Evolutionary conservation across 1,140 invertebrate genomes (phyloP).

Genomic region (Drosophila insularis): DNA sequence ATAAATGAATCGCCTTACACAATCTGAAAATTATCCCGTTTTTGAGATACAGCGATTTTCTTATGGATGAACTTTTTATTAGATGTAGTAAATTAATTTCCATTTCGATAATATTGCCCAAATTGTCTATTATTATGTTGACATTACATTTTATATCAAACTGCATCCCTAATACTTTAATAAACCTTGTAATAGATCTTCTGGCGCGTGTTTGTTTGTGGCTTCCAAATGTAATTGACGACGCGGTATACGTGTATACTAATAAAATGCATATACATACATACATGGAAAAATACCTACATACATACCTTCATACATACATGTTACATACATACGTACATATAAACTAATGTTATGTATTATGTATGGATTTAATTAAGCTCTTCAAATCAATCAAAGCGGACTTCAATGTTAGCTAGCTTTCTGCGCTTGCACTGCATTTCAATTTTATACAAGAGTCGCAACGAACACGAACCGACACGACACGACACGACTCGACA

Average conservation of each 20-base stretch:
- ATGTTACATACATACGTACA: not conserved
- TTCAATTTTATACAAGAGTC: not conserved
- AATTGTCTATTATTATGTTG: too few species aligned
- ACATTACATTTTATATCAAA: not conserved
- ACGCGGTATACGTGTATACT: not conserved
- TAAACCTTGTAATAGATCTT: not conserved
- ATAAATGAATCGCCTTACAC: too few species aligned
- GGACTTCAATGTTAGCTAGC: slow-evolving; percentile 2
- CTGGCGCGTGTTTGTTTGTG: not conserved
- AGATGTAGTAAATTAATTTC: too few species aligned
- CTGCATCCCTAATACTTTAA: not conserved
- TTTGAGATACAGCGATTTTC: too few species aligned
- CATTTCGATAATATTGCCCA: not conserved
- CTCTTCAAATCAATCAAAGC: not conserved
- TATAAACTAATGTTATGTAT: not conserved
- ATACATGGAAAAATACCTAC: not conserved
- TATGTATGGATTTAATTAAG: slow-evolving; percentile 14
- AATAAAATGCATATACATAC: slow-evolving; percentile 6
- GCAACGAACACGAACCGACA: too few species aligned
- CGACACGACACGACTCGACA: too few species aligned
- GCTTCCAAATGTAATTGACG: slow-evolving; percentile 3
- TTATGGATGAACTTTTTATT: too few species aligned
- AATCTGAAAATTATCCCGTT: too few species aligned
- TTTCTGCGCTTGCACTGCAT: slow-evolving; percentile 4
- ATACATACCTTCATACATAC: not conserved